Evolutionary conservation across 2,888 invertebrate species (phyloP), one percentile per base, ranked within the genome.

Genomic region (Meghimatium bilineatum): DNA sequence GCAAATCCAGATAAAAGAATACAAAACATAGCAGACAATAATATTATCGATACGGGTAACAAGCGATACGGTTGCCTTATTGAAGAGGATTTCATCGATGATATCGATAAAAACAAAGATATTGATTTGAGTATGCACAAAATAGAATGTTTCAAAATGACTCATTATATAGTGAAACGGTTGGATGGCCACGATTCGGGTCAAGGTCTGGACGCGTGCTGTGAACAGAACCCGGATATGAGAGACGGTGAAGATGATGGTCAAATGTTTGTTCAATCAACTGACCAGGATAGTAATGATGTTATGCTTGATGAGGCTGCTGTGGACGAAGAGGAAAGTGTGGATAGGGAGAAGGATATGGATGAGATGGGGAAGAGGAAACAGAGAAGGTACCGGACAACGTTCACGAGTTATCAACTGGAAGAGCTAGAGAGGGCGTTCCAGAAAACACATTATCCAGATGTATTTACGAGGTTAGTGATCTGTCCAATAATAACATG

Each of bases 401-500:
- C 93, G 0, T 93, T 93, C 86, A 92, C 92, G 20, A 92, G 92
- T 81, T 92, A 87, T 80, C 93, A 93, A 88, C 87, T 93, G 74
- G 93, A 93, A 78, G 93, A 93, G 80, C 88, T 93, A 20, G 93
- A 93, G 83, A 87, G 92, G 76, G 92, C 93, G 8, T 93, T 93
- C 86, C 93, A 93, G 88, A 92, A 93, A 80, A 93, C 93, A 1
- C 93, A 93, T 85, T 93, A 93, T 84, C 93, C 93, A 1, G 93
- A 93, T 85, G 93, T 93, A 14, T 93, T 93, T 85, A 93, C 93
- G 52, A 90, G 93, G 93, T 93, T 82, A 86, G 87, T 72, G 34
- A 66, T 8, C 12, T 44, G 44, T 44, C 44, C 44, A n/a, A n/a
- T n/a, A n/a, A n/a, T n/a, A n/a, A n/a, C n/a, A n/a, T n/a, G n/a